phyloP scores from a whole-genome alignment of 2,888 invertebrate species.

The Cantharis rustica region DNA sequence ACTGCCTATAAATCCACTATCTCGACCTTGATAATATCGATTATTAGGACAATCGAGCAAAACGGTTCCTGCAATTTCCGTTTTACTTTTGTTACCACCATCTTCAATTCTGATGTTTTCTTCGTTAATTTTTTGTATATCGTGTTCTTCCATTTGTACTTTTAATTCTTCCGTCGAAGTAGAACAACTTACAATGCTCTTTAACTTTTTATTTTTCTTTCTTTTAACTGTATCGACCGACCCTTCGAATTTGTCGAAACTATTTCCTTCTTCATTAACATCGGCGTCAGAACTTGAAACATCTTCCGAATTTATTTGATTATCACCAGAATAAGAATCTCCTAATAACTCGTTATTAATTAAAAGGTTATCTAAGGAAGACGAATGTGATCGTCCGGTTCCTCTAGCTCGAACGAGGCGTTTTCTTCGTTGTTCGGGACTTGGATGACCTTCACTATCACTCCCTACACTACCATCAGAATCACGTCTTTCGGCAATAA shows the following conservation, averaged over 20 bases:
- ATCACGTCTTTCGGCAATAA: constrained; percentile 75
- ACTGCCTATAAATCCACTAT: constrained; percentile 88
- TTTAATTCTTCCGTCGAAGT: constrained; percentile 65
- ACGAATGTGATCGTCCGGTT: constrained; percentile 81
- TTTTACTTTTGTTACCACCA: constrained; percentile 70
- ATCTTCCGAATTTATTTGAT: constrained; percentile 60
- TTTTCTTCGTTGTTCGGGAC: constrained; percentile 84
- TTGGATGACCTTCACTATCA: constrained; percentile 86
- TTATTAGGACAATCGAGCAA: constrained; percentile 64
- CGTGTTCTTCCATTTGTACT: constrained; percentile 65
- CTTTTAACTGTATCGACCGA: constrained; percentile 83
- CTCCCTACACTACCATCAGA: constrained; percentile 89
- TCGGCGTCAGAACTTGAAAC: constrained; percentile 75
- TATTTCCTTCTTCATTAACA: constrained; percentile 67
- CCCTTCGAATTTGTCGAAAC: constrained; percentile 73
- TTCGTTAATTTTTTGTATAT: constrained; percentile 62
- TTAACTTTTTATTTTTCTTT: constrained; percentile 77
- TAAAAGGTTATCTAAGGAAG: constrained; percentile 78
- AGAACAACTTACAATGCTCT: constrained; percentile 53
- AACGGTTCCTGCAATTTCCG: constrained; percentile 63
- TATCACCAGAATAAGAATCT: constrained; percentile 46
- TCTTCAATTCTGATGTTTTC: constrained; percentile 64
- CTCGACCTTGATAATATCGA: constrained; percentile 81
- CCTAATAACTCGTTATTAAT: constrained; percentile 63
- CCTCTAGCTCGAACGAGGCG: constrained; percentile 80